These are phyloP conservation scores for Elgaria multicarinata DNA, from an alignment of 2,113 vertebrate genomes.

Conservation along the genomic window DNA sequence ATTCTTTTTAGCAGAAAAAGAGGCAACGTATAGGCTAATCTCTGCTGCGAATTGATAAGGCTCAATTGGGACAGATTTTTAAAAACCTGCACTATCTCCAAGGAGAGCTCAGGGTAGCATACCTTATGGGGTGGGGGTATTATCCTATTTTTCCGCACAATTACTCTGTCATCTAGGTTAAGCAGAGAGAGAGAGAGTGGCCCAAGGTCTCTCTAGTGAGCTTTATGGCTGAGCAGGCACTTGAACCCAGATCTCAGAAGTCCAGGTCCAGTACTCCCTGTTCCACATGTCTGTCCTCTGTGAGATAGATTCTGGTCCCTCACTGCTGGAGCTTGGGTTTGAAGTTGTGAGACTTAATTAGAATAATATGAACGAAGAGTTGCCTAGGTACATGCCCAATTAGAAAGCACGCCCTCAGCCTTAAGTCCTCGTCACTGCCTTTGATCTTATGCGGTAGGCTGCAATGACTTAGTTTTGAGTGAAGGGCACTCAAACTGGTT, in stretches of 20 bases:
- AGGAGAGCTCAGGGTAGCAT: background rate
- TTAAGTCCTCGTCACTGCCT: background rate
- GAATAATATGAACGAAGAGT: background rate
- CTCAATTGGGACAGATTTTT: background rate
- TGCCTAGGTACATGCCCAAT: background rate
- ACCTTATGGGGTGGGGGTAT: background rate
- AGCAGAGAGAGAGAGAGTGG: background rate
- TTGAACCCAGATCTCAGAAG: background rate
- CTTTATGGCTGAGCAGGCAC: too few relatives aligned
- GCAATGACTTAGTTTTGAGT: background rate
- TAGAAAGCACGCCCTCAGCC: background rate
- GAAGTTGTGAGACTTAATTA: background rate
- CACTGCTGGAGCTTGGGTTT: background rate
- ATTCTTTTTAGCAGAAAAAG: background rate
- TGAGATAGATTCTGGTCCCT: background rate
- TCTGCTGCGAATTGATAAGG: background rate
- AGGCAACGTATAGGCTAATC: too few relatives aligned
- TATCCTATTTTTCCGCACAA: background rate
- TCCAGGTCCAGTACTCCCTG: background rate
- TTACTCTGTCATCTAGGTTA: background rate
- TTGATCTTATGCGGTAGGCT: background rate
- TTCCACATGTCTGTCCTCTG: background rate
- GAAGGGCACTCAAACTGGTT: background rate
- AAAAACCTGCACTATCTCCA: background rate
- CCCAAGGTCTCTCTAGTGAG: background rate